Evolutionary conservation across 2,888 invertebrate genomes (phyloP).

Genomic region (Sminthurinus aureus): DNA sequence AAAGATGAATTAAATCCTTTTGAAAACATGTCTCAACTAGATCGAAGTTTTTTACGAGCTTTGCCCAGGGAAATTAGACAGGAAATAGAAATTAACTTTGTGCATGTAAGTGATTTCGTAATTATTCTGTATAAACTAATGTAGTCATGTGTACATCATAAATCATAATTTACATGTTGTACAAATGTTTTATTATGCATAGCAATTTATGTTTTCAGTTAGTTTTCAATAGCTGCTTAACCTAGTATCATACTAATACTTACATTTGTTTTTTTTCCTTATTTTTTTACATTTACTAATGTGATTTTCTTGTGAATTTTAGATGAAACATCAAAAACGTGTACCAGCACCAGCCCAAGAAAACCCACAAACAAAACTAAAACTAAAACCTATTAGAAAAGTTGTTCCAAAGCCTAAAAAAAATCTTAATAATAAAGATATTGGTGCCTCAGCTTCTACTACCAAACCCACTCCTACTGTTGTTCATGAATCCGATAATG

Average conservation of each 20-base stretch:
- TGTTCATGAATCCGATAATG: background rate
- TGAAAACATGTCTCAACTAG: slow-evolving; percentile 28
- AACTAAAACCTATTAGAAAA: too few species aligned
- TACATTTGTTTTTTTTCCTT: too few species aligned
- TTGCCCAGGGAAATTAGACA: slow-evolving; percentile 71
- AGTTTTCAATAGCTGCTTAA: too few species aligned
- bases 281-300: background rate
- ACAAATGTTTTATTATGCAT: background rate
- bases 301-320: background rate
- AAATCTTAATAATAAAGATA: too few species aligned
- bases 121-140: background rate
- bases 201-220: too few species aligned
- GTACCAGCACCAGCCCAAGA: background rate
- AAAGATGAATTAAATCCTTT: slow-evolving; percentile 9
- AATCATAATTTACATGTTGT: background rate
- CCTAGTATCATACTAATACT: too few species aligned
- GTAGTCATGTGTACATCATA: background rate
- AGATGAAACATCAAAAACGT: background rate
- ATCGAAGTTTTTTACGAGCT: slow-evolving; percentile 67
- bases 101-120: slow-evolving; percentile 17
- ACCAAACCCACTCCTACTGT: background rate
- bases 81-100: slow-evolving; percentile 63
- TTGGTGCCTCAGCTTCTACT: background rate
- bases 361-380: background rate
- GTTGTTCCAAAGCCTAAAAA: background rate